Base-by-base conservation (phyloP, 2,113 vertebrate genomes). In the Benitochromis conjunctus region DNA sequence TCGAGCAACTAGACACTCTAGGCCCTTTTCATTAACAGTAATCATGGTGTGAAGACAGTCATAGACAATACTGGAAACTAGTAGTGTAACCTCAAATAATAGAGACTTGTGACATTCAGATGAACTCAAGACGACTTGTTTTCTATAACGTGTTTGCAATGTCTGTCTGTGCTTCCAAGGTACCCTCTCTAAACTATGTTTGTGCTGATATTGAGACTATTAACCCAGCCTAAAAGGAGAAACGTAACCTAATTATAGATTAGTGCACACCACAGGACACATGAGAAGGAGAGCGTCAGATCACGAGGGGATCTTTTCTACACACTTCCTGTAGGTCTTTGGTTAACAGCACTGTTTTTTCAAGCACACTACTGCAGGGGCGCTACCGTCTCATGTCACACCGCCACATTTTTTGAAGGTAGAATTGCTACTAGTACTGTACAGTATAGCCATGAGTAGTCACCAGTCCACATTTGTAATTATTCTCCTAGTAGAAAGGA, bases 81-180 rank as follows among this genome's bases (percentile, higher is more conserved):
- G 91, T 89, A 66, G 87, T 94, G 92, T 94, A 95, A 93, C 88
- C 92, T 94, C 84, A 88, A 92, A 93, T 91, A 92, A 91, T 94
- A 90, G 90, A 94, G 90, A 93, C 90, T 90, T 93, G 91, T 94
- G 90, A 94, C 91, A 85, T 94, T 94, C 85, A 92, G 80, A 91
- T 91, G 85, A 93, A 91, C 89, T 94, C 91, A 69, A 91, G 82
- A 93, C 88, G 87, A 94, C 90, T 92, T 91, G 89, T 95, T 95
- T 94, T 95, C 93, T 93, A 93, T 93, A 80, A 91, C 91, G 92
- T 96, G 93, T 93, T 92, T 95, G 94, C 92, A 80, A 88, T 88
- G 93, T 94, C 88, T 95, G 94, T 95, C 93, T 85, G 95, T 96
- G 94, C 95, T 96, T 96, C 95, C 95, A 95, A 95, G 94, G 94